phyloP scores from a whole-genome alignment of 1,140 invertebrate genomes.

The Bicyclus anynana region DNA sequence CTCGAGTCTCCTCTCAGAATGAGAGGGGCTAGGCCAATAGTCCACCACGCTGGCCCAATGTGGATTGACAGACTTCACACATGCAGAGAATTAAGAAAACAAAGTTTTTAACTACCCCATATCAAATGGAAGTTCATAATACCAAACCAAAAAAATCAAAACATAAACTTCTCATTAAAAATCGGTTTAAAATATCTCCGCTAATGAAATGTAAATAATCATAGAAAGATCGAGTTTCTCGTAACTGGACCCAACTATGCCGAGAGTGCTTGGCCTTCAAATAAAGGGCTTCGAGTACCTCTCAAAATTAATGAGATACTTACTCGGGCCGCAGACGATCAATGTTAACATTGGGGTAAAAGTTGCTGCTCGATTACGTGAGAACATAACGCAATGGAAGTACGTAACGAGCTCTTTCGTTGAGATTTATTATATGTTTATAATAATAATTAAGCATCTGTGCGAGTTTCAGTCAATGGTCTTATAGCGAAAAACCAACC shows the following conservation, averaged over 20 bases:
- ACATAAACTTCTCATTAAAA: no score
- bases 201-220: background rate
- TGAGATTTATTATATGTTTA: background rate
- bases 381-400: background rate
- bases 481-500: no score
- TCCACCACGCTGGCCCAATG: no score
- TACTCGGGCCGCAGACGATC: background rate
- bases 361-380: background rate
- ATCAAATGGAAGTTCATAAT: no score
- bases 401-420: background rate
- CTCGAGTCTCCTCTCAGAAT: no score
- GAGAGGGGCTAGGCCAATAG: no score
- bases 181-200: background rate
- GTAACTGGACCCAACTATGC: background rate
- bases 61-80: no score
- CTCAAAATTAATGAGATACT: slow-evolving; percentile 2
- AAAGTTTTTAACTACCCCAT: no score
- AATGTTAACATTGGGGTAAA: background rate
- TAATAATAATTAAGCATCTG: background rate
- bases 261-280: background rate
- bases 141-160: no score
- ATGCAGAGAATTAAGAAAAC: no score
- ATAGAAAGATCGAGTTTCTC: background rate
- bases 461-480: no score
- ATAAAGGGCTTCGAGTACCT: background rate